Conservation (phyloP, 2,888 invertebrate species). For the Iphiclides podalirius region DNA sequence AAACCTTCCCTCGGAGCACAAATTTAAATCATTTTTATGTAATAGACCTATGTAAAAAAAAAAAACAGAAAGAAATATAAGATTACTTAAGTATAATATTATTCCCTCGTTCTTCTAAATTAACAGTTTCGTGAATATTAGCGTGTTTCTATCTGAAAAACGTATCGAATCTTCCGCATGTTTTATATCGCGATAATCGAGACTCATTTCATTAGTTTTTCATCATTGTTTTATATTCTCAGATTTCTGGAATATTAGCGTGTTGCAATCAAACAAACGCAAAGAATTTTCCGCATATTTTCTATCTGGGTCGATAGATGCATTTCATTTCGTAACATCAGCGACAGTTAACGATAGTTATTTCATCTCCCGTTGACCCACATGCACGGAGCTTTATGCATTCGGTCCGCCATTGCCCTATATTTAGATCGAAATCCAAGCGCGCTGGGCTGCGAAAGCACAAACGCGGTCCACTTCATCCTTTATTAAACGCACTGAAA, state of each 20-base stretch:
- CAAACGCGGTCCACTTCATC: constrained; percentile 36
- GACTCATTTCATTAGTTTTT: too few species aligned
- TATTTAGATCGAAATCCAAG: constrained; percentile 57
- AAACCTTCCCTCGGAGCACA: too few species aligned
- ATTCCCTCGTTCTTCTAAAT: too few species aligned
- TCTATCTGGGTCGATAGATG: constrained; percentile 37
- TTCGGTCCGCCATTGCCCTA: constrained; percentile 57
- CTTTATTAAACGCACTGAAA: constrained; percentile 27
- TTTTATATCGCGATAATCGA: too few species aligned
- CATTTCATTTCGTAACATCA: constrained; percentile 46
- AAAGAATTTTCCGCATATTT: constrained; percentile 34
- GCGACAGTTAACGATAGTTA: constrained; percentile 60
- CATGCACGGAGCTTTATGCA: constrained; percentile 58
- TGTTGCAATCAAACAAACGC: constrained; percentile 34
- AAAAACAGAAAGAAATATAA: too few species aligned
- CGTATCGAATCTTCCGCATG: too few species aligned
- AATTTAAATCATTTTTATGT: too few species aligned
- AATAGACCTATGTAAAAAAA: too few species aligned
- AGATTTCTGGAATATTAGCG: constrained; percentile 25
- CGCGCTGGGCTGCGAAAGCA: constrained; percentile 53
- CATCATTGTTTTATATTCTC: too few species aligned
- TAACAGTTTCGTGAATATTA: too few species aligned
- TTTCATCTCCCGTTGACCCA: constrained; percentile 55
- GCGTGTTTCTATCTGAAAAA: too few species aligned
- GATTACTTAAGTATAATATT: too few species aligned